A percentile compares a stretch with the other conserved stretches of the same genome.
Conservation (phyloP, 2,888 invertebrate species). For the Ormyrus labotus region DNA sequence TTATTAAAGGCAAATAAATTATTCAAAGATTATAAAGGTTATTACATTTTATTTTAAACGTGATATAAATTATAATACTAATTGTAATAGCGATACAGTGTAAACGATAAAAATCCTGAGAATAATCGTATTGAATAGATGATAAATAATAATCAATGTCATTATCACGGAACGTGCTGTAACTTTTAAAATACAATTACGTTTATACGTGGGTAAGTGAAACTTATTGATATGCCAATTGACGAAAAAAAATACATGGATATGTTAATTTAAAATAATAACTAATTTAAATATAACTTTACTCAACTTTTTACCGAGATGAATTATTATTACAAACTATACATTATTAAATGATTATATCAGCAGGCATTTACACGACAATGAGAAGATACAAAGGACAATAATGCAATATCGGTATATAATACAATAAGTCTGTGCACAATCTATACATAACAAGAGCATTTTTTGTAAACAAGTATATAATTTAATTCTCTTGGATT, state of each 20-base stretch:
- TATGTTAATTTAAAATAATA: conserved; percentile 48
- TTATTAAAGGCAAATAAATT: too few species aligned
- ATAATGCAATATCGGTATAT: conserved; percentile 56
- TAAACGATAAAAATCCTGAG: conserved; percentile 74
- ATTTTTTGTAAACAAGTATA: conserved; percentile 45
- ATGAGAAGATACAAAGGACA: conserved; percentile 51
- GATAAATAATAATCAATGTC: conserved; percentile 66
- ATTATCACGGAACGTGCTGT: conserved; percentile 63
- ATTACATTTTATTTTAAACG: conserved; percentile 73
- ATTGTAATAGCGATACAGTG: conserved; percentile 72
- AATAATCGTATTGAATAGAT: conserved; percentile 71
- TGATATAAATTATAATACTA: conserved; percentile 74
- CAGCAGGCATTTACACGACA: conserved; percentile 65
- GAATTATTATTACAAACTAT: conserved; percentile 69
- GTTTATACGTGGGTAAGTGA: conserved; percentile 67
- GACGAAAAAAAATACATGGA: conserved; percentile 38
- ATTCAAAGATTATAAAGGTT: conserved; percentile 56
- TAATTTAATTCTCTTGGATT: conserved; percentile 47
- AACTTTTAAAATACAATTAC: conserved; percentile 65
- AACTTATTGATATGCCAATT: conserved; percentile 58
- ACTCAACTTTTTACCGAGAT: conserved; percentile 52
- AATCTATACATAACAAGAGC: conserved; percentile 71
- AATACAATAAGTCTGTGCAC: conserved; percentile 66
- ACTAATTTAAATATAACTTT: conserved; percentile 64
- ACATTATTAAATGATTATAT: conserved; percentile 71